Evolutionary conservation across 2,888 invertebrate genomes (phyloP).

Genomic region (Cheilosia pagana): DNA sequence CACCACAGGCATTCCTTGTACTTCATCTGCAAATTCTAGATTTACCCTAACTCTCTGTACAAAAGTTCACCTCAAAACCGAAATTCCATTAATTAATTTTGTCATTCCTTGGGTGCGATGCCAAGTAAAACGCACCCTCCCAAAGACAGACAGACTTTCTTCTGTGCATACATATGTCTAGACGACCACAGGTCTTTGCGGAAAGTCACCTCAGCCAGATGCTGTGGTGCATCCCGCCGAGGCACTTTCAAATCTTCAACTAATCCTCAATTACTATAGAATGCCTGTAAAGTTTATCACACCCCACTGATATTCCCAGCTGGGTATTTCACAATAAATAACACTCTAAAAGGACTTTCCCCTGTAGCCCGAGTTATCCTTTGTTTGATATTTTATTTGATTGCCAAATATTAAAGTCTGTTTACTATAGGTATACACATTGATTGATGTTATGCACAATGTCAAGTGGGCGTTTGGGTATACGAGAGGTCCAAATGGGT

Average conservation of each 20-base stretch:
- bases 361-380: conserved; percentile 12
- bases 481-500: not conserved
- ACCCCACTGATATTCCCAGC: conserved; percentile 2
- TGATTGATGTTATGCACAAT: conserved; percentile 63
- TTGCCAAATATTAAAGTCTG: conserved; percentile 61
- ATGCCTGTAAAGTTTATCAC: conserved; percentile 27
- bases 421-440: conserved; percentile 60
- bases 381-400: conserved; percentile 64
- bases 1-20: conserved; percentile 2
- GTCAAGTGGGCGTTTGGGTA: conserved; percentile 29
- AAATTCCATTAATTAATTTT: conserved; percentile 29
- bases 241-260: conserved; percentile 22
- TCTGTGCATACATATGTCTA: conserved; percentile 15
- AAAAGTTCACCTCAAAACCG: conserved; percentile 7
- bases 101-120: conserved; percentile 19
- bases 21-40: conserved; percentile 1
- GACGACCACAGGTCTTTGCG: conserved; percentile 6
- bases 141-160: not conserved
- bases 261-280: conserved; percentile 62
- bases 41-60: not conserved
- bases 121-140: not conserved
- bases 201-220: conserved; percentile 18
- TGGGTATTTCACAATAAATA: conserved; percentile 48
- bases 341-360: conserved; percentile 37
- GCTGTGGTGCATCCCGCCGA: conserved; percentile 35